Conservation (phyloP, 2,113 vertebrate species). For the Pelecanoides urinatrix region DNA sequence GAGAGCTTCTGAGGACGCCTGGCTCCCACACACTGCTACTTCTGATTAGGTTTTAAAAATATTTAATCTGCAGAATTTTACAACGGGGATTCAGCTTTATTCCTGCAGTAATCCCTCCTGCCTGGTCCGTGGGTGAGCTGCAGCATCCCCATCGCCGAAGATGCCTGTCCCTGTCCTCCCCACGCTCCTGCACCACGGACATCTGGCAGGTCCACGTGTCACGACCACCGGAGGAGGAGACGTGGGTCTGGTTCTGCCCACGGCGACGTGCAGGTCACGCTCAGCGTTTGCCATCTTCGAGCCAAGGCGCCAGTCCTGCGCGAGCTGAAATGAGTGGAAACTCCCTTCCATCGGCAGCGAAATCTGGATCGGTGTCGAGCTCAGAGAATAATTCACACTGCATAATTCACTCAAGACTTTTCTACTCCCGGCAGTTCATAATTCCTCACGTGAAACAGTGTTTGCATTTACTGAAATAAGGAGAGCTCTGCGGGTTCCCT, state of each 20-base stretch:
- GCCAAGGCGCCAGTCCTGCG: not conserved
- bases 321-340: not conserved
- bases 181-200: not conserved
- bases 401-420: not conserved
- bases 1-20: constrained; percentile 13
- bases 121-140: not conserved
- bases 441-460: not conserved
- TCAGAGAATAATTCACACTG: not conserved
- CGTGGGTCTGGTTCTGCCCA: not conserved
- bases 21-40: not conserved
- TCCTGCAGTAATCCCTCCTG: not conserved
- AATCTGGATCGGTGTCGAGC: accelerated
- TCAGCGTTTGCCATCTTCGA: accelerated
- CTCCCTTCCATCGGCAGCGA: not conserved
- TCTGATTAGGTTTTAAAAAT: not conserved
- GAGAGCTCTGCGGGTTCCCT: not conserved
- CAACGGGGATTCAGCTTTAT: not conserved
- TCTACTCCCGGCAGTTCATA: not conserved
- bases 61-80: not conserved
- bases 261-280: accelerated
- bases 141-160: accelerated
- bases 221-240: not conserved
- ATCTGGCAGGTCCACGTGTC: not conserved
- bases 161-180: not conserved
- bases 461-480: not conserved